Evolutionary conservation across 2,797 vertebrate genomes (phyloP).

Genomic region (Paratrypauchen microcephalus): DNA sequence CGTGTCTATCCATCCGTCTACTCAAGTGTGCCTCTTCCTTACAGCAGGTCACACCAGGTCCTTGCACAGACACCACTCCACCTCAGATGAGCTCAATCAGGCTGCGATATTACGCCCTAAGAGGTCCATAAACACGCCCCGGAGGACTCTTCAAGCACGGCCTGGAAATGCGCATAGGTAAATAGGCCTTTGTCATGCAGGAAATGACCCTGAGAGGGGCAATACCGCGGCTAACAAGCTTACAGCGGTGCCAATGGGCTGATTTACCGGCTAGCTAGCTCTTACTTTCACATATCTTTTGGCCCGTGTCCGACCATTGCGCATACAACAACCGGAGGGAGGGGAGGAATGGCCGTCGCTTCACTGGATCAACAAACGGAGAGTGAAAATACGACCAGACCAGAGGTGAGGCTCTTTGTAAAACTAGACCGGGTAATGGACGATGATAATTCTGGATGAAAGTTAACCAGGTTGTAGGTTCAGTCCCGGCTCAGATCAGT

Average conservation of each 20-base stretch:
- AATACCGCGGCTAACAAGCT: constrained; percentile 55
- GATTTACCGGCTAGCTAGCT: constrained; percentile 50
- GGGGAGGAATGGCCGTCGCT: constrained; percentile 40
- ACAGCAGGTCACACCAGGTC: not conserved
- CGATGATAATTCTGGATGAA: too few species aligned
- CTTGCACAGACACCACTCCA: constrained; percentile 1
- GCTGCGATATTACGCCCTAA: constrained; percentile 7
- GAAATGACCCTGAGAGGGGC: constrained; percentile 58
- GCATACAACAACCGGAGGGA: constrained; percentile 36
- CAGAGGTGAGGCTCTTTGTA: not conserved
- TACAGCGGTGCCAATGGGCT: constrained; percentile 48
- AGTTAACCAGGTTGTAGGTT: too few species aligned
- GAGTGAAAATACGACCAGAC: constrained; percentile 15
- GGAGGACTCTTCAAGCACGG: constrained; percentile 27
- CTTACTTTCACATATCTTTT: constrained; percentile 52
- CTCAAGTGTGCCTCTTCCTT: not conserved
- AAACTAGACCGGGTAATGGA: not conserved
- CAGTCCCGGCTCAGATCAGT: too few species aligned
- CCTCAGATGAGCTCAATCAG: constrained; percentile 4
- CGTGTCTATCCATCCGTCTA: not conserved
- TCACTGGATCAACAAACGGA: constrained; percentile 38
- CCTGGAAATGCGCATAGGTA: constrained; percentile 38
- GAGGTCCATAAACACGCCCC: constrained; percentile 3
- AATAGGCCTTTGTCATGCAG: constrained; percentile 43
- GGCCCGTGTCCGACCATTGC: constrained; percentile 44